These are phyloP conservation scores for Zoanthus solanderi DNA, from an alignment of 92 coral and sea anemone species.

Conservation along the genomic window DNA sequence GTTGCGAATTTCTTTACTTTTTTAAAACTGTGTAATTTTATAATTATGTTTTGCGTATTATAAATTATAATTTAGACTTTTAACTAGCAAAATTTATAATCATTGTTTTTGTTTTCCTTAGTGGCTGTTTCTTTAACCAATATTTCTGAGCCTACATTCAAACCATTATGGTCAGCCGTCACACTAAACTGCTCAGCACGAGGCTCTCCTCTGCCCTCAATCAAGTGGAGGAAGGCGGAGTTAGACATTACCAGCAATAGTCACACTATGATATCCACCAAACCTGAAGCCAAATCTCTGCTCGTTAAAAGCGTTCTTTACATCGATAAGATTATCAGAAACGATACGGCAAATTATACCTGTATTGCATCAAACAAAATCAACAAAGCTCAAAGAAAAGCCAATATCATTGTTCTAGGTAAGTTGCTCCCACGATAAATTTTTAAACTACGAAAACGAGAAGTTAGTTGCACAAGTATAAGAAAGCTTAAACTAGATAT, in stretches of 20 bases:
- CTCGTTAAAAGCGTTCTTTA: slow-evolving; percentile 16
- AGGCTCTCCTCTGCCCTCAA: slow-evolving; percentile 66
- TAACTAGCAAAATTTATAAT: too few species aligned
- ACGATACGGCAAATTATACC: slow-evolving; percentile 39
- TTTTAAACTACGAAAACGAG: not conserved
- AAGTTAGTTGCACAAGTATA: not conserved
- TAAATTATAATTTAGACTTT: too few species aligned
- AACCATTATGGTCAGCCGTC: not conserved
- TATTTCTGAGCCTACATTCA: not conserved
- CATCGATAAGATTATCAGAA: slow-evolving; percentile 12
- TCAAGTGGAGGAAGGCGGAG: slow-evolving; percentile 64
- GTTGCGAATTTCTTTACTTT: too few species aligned
- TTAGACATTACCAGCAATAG: not conserved
- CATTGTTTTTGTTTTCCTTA: not conserved
- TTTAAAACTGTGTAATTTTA: too few species aligned
- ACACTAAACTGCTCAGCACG: slow-evolving; percentile 61
- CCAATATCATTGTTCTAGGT: slow-evolving; percentile 56
- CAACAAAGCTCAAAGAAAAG: not conserved
- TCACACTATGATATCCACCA: not conserved
- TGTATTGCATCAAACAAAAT: slow-evolving; percentile 53
- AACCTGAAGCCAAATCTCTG: not conserved
- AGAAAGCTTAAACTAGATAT: too few species aligned
- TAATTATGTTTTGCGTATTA: too few species aligned
- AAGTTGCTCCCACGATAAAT: not conserved
- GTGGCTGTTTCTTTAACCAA: not conserved